Evolutionary conservation across 2,888 invertebrate genomes (phyloP).

Genomic region (Lepidochitona cinerea): DNA sequence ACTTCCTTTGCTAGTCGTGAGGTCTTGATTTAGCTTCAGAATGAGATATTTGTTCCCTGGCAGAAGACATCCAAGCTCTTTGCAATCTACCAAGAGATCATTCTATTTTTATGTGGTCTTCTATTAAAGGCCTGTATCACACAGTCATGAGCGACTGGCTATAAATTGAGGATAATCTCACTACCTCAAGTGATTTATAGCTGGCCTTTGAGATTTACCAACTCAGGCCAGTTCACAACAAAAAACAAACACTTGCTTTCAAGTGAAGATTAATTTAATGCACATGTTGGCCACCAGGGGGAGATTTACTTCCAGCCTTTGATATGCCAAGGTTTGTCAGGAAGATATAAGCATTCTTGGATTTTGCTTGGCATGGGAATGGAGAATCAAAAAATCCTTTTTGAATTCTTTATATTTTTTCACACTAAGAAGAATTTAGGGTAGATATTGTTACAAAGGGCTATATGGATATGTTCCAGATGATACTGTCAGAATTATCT

Average conservation of each 20-base stretch:
- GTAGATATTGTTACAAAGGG: too few relatives aligned
- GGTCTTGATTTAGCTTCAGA: too few relatives aligned
- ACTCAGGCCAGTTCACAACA: neutral
- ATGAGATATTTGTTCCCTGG: too few relatives aligned
- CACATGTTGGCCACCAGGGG: conserved; percentile 1
- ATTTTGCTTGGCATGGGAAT: too few relatives aligned
- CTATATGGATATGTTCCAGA: too few relatives aligned
- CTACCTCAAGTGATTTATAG: neutral
- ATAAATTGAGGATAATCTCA: neutral
- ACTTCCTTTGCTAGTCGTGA: too few relatives aligned
- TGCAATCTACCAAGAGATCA: neutral
- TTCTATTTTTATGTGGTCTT: conserved; percentile 5
- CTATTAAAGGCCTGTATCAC: neutral
- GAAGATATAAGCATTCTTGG: too few relatives aligned
- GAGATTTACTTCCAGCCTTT: neutral
- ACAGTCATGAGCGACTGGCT: neutral
- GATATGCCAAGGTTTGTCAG: neutral
- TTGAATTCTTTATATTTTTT: too few relatives aligned
- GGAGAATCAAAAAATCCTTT: too few relatives aligned
- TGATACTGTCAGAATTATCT: too few relatives aligned
- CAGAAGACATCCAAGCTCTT: too few relatives aligned
- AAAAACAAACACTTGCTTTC: conserved; percentile 9
- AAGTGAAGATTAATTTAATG: conserved; percentile 1
- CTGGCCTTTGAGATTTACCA: neutral
- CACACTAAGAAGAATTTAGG: too few relatives aligned